Evolutionary conservation across 53 echinoderm and acorn worm species (phyloP).

Genomic region (Stichopus horrens): DNA sequence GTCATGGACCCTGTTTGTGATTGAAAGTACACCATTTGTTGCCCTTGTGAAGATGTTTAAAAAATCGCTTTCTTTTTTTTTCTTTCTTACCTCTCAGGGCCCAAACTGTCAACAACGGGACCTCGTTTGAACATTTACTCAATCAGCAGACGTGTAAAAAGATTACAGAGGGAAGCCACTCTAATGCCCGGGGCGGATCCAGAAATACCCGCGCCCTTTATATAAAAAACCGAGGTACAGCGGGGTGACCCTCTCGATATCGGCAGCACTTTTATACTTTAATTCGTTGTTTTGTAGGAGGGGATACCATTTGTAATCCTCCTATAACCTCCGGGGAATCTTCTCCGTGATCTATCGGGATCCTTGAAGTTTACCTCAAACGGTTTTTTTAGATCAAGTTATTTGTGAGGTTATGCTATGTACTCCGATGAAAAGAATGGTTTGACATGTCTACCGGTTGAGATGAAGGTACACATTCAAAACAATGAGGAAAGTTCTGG

Average conservation of each 20-base stretch:
- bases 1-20: slow-evolving; percentile 10
- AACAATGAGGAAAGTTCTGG: background rate
- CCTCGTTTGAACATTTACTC: slow-evolving; percentile 20
- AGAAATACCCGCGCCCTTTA: slow-evolving; percentile 12
- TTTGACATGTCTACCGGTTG: background rate
- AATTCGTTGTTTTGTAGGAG: slow-evolving; percentile 25
- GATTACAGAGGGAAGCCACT: slow-evolving; percentile 20
- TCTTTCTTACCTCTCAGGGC: slow-evolving; percentile 12
- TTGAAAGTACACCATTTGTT: background rate
- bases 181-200: slow-evolving; percentile 40
- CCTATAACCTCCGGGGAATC: slow-evolving; percentile 11
- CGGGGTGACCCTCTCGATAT: background rate
- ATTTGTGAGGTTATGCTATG: background rate
- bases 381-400: slow-evolving; percentile 13
- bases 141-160: slow-evolving; percentile 26
- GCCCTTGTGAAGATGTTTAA: background rate
- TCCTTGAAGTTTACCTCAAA: background rate
- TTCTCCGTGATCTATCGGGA: slow-evolving; percentile 8
- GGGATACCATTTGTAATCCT: slow-evolving; percentile 12
- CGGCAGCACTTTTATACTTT: slow-evolving; percentile 9
- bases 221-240: background rate
- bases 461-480: background rate
- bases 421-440: background rate
- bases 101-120: slow-evolving; percentile 36
- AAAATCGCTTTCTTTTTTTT: background rate